These are phyloP conservation scores for Drosophila prostipennis DNA, from an alignment of 2,888 invertebrate species.

Conservation along the genomic window DNA sequence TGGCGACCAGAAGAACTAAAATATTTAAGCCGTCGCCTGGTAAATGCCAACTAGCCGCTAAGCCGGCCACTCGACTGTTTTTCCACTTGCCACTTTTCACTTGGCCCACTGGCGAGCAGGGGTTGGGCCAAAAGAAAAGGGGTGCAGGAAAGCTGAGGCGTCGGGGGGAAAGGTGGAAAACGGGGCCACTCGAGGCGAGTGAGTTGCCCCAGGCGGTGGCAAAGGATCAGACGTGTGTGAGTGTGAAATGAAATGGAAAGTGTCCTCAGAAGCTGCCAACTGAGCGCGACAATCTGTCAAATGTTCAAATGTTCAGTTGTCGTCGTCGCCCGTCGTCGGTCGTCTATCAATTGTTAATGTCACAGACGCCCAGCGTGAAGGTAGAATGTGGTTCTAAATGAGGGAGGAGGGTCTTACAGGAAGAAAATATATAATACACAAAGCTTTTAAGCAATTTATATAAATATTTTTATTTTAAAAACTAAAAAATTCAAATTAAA, in stretches of 20 bases:
- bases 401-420: constrained; percentile 19
- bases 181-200: constrained; percentile 21
- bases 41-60: constrained; percentile 50
- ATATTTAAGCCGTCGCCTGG: constrained; percentile 45
- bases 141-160: constrained; percentile 16
- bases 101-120: constrained; percentile 32
- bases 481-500: no score
- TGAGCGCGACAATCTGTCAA: constrained; percentile 64
- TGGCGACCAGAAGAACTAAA: constrained; percentile 34
- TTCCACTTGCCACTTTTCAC: constrained; percentile 37
- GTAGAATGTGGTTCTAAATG: constrained; percentile 45
- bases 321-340: constrained; percentile 50
- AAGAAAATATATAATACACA: neutral
- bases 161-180: constrained; percentile 1
- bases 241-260: constrained; percentile 60
- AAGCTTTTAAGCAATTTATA: neutral
- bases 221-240: constrained; percentile 29
- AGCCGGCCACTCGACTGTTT: constrained; percentile 40
- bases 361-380: constrained; percentile 62
- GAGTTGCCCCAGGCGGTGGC: constrained; percentile 22
- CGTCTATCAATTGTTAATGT: constrained; percentile 77
- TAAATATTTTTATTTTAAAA: neutral
- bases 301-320: constrained; percentile 63
- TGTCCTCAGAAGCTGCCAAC: constrained; percentile 56
- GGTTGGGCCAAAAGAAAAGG: constrained; percentile 19